Conservation (phyloP, 2,888 invertebrate genomes). For the Nephrotoma guestfalica region DNA sequence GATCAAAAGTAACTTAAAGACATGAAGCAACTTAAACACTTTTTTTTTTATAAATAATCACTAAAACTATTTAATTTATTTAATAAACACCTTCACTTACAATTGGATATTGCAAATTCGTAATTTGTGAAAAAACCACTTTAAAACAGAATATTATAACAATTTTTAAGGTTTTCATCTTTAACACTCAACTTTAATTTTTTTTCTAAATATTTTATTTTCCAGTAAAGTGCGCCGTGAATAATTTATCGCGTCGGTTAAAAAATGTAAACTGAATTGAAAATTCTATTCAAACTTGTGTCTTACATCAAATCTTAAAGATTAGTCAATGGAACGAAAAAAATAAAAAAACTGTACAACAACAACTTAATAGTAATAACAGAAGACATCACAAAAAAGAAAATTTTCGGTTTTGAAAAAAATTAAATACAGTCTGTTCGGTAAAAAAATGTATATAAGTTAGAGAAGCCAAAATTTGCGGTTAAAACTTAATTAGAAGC, state of each 20-base stretch:
- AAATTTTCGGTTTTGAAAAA: not conserved
- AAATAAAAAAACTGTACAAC: not conserved
- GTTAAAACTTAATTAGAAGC: too few species aligned
- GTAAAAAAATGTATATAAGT: not conserved
- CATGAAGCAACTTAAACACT: not conserved
- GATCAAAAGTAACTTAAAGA: not conserved
- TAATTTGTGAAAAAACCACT: not conserved
- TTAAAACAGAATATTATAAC: not conserved
- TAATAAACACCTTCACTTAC: not conserved
- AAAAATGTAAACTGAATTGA: not conserved
- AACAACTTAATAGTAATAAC: not conserved
- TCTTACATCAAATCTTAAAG: not conserved
- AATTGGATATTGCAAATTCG: not conserved
- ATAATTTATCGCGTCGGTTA: not conserved
- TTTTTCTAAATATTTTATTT: not conserved
- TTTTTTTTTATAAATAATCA: not conserved
- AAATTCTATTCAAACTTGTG: not conserved
- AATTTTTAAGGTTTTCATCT: not conserved
- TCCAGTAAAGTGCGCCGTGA: not conserved
- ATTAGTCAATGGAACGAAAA: not conserved
- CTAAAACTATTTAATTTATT: not conserved
- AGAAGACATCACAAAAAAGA: not conserved
- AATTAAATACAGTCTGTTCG: not conserved
- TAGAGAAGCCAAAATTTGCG: not conserved
- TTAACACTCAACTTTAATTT: not conserved